These are phyloP conservation scores for Crax fasciolata DNA, from an alignment of 2,797 vertebrate species.

Conservation along the genomic window DNA sequence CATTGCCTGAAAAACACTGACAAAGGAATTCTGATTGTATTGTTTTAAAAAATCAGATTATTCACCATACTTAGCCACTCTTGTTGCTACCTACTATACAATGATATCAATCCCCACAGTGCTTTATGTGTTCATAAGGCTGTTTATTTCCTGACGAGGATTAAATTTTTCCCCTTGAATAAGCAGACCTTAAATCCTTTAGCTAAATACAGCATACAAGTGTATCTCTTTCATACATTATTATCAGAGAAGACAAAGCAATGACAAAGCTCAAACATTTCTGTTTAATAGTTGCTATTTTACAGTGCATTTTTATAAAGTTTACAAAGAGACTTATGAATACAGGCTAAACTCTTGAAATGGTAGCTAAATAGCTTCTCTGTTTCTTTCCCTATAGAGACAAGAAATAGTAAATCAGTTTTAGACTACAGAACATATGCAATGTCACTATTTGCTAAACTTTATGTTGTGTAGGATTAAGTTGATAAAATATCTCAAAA, in stretches of 20 bases:
- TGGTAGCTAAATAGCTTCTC: background rate
- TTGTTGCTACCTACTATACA: background rate
- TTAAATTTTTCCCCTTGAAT: background rate
- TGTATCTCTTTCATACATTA: background rate
- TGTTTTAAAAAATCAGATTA: background rate
- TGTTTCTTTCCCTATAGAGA: background rate
- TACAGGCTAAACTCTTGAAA: background rate
- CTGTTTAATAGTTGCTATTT: background rate
- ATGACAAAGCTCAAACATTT: background rate
- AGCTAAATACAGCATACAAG: background rate
- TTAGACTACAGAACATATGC: background rate
- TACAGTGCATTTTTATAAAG: background rate
- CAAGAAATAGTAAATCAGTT: slow-evolving; percentile 5
- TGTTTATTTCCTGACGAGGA: background rate
- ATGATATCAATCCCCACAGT: background rate
- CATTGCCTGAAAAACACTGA: background rate
- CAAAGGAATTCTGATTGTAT: background rate
- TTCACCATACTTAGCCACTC: background rate
- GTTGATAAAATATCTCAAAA: slow-evolving; percentile 14
- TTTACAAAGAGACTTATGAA: background rate
- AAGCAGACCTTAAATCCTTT: background rate
- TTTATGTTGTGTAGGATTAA: background rate
- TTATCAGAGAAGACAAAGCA: background rate
- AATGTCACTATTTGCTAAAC: background rate
- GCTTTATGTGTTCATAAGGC: background rate